phyloP scores from a whole-genome alignment of 2,888 invertebrate genomes.

The Hartigia nigra region DNA sequence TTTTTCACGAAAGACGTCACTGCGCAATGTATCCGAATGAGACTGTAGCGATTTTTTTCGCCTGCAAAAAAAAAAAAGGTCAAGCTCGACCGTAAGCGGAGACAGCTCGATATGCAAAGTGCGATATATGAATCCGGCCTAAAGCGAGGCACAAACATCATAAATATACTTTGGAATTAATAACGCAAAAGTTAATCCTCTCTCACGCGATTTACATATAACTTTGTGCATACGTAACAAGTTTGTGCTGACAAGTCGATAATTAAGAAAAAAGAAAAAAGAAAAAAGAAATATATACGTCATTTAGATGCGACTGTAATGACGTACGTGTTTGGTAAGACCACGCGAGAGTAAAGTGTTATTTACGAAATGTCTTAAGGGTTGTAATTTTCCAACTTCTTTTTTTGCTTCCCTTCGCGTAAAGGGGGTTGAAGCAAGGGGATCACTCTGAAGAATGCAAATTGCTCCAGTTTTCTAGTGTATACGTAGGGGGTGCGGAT shows the following conservation, averaged over 20 bases:
- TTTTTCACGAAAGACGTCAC: not conserved
- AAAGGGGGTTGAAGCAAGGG: not conserved
- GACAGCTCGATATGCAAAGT: not conserved
- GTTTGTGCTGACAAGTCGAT: not conserved
- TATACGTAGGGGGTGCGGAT: not conserved
- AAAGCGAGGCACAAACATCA: not conserved
- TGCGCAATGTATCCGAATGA: not conserved
- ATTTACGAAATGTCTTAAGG: not conserved
- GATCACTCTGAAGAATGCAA: not conserved
- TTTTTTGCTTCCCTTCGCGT: not conserved
- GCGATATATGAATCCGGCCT: not conserved
- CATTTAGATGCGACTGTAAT: not conserved
- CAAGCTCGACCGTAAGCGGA: not conserved
- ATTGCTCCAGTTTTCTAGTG: not conserved
- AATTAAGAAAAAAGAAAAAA: not conserved
- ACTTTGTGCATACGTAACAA: not conserved
- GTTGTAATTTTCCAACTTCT: not conserved
- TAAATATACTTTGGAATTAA: not conserved
- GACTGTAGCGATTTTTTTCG: not conserved
- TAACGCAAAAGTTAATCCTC: not conserved
- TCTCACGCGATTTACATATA: not conserved
- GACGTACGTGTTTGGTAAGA: not conserved
- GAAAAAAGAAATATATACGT: not conserved
- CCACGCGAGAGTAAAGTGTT: not conserved
- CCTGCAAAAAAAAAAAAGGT: not conserved